phyloP scores from a whole-genome alignment of 2,797 vertebrate species.

The Micrastur ruficollis region DNA sequence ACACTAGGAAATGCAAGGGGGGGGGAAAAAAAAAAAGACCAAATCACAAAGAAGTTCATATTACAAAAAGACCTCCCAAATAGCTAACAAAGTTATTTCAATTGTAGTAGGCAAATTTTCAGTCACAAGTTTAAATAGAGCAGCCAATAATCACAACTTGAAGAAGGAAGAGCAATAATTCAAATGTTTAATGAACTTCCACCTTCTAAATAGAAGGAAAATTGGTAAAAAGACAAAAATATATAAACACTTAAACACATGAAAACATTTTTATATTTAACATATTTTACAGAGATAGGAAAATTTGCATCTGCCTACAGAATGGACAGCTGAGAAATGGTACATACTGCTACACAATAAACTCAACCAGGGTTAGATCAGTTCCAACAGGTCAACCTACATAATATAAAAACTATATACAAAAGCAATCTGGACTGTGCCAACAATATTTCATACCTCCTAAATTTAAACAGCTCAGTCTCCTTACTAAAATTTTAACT shows the following conservation, averaged over 20 bases:
- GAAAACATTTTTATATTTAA: background rate
- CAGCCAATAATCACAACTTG: background rate
- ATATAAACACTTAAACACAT: background rate
- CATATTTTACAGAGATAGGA: constrained; percentile 22
- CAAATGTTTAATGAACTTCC: constrained; percentile 36
- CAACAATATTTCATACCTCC: background rate
- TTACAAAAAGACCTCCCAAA: background rate
- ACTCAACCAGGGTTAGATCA: background rate
- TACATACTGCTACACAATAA: background rate
- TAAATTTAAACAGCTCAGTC: background rate
- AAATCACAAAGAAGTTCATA: background rate
- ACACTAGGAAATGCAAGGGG: background rate
- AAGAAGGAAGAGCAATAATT: background rate
- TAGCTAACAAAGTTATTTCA: background rate
- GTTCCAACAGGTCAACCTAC: background rate
- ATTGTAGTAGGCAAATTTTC: background rate
- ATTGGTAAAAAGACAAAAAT: background rate
- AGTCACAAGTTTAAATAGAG: background rate
- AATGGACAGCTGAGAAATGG: background rate
- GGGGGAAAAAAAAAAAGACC: background rate
- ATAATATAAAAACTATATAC: background rate
- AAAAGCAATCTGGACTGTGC: background rate
- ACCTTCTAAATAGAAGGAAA: background rate
- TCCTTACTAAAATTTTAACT: background rate
- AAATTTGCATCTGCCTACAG: background rate